Percentiles rank a stretch among this genome's conserved stretches.
These are phyloP conservation scores for Lomographa bimaculata DNA, from an alignment of 2,888 invertebrate genomes.

Conservation along the genomic window DNA sequence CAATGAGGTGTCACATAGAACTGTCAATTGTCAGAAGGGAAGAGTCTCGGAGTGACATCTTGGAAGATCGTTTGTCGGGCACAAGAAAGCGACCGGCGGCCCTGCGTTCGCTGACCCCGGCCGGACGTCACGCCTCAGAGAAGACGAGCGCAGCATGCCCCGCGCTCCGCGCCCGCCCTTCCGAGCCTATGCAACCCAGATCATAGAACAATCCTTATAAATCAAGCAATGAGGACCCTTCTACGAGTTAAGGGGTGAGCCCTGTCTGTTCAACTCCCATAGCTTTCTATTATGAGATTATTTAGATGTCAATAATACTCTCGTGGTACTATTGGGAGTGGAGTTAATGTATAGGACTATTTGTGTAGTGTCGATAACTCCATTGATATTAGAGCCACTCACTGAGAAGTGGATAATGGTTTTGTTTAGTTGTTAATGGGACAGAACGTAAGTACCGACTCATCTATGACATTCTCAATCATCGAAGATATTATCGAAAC, in stretches of 20 bases:
- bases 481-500: no score
- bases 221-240: constrained; percentile 43
- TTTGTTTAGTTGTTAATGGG: constrained; percentile 9
- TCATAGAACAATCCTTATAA: constrained; percentile 45
- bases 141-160: constrained; percentile 69
- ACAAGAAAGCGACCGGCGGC: constrained; percentile 69
- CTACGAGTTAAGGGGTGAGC: constrained; percentile 22
- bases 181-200: constrained; percentile 34
- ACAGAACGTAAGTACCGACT: no score
- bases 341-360: no score
- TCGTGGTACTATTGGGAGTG: no score
- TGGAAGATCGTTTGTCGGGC: constrained; percentile 68
- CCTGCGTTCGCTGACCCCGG: constrained; percentile 78
- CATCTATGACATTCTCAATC: no score
- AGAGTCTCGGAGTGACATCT: constrained; percentile 68
- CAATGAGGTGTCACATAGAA: constrained; percentile 11
- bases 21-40: constrained; percentile 20
- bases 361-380: constrained; percentile 10
- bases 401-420: constrained; percentile 7
- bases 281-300: constrained; percentile 8
- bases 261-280: constrained; percentile 28
- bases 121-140: constrained; percentile 76
- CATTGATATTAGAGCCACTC: constrained; percentile 9
- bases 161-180: constrained; percentile 40
- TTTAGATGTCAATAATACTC: no score